phyloP scores from a whole-genome alignment of 2,113 vertebrate genomes.

The Taurulus bubalis region DNA sequence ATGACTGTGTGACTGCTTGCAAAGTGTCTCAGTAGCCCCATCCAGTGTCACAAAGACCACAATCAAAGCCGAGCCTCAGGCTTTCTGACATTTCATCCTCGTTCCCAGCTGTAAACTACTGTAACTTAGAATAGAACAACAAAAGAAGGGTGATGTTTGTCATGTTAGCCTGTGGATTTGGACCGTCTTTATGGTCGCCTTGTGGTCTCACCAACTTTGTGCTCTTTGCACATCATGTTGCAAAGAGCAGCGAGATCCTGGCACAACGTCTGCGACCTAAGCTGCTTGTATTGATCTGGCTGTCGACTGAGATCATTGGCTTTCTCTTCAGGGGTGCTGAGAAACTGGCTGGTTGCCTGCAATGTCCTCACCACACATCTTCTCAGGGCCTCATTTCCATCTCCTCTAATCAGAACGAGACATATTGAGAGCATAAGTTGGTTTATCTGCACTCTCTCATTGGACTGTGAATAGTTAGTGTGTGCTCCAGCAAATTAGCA shows the following conservation, averaged over 20 bases:
- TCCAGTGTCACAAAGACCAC: slow-evolving; percentile 29
- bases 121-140: slow-evolving; percentile 27
- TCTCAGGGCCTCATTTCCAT: slow-evolving; percentile 61
- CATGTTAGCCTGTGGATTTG: slow-evolving; percentile 36
- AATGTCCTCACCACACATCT: slow-evolving; percentile 42
- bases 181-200: slow-evolving; percentile 3
- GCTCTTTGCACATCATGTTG: slow-evolving; percentile 31
- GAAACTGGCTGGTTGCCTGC: slow-evolving; percentile 55
- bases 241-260: slow-evolving; percentile 20
- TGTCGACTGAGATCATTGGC: slow-evolving; percentile 46
- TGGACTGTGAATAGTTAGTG: slow-evolving; percentile 62
- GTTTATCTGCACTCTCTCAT: slow-evolving; percentile 72
- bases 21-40: slow-evolving; percentile 27
- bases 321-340: slow-evolving; percentile 34
- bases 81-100: slow-evolving; percentile 42
- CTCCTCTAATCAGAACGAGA: slow-evolving; percentile 70
- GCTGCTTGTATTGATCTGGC: slow-evolving; percentile 45
- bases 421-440: slow-evolving; percentile 59
- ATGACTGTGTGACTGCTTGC: slow-evolving; percentile 31
- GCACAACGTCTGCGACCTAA: slow-evolving; percentile 20
- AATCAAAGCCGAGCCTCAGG: slow-evolving; percentile 52
- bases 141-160: slow-evolving; percentile 35
- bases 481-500: slow-evolving; percentile 62
- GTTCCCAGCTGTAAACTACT: slow-evolving; percentile 38
- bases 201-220: slow-evolving; percentile 34